Conservation (phyloP, 2,113 vertebrate genomes). For the Leptodactylus fuscus region DNA sequence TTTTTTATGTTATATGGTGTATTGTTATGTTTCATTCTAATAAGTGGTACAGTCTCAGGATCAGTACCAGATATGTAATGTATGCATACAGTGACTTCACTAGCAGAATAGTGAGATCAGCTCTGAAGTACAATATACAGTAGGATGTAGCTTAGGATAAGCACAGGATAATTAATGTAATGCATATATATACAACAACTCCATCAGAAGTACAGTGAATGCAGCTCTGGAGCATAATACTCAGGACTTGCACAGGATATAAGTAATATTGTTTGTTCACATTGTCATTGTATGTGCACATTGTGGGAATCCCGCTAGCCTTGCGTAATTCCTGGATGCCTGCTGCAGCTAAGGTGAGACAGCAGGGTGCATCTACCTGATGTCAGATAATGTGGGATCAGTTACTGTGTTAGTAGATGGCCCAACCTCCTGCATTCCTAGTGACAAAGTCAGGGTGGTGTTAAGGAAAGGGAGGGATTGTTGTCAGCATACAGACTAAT, state of each 20-base stretch:
- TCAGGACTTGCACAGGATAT: not conserved
- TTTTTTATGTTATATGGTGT: no score
- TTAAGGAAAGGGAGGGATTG: slow-evolving; percentile 3
- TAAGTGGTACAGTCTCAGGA: no score
- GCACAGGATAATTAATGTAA: not conserved
- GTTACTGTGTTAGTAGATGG: not conserved
- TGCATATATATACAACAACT: not conserved
- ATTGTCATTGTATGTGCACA: not conserved
- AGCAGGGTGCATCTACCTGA: not conserved
- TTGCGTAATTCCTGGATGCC: not conserved
- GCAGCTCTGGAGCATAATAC: not conserved
- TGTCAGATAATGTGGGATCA: not conserved
- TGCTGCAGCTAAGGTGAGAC: not conserved
- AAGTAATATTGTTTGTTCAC: not conserved
- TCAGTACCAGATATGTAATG: no score
- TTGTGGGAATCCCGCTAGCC: not conserved
- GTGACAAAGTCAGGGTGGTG: not conserved
- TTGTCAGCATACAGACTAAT: not conserved
- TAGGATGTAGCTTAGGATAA: not conserved
- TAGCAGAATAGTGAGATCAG: not conserved
- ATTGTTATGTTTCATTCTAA: no score
- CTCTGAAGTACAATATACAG: not conserved
- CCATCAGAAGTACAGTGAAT: not conserved
- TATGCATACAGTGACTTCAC: not conserved
- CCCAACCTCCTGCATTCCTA: slow-evolving; percentile 7